phyloP scores from a whole-genome alignment of 2,113 vertebrate species.

The Rousettus leschenaultii region DNA sequence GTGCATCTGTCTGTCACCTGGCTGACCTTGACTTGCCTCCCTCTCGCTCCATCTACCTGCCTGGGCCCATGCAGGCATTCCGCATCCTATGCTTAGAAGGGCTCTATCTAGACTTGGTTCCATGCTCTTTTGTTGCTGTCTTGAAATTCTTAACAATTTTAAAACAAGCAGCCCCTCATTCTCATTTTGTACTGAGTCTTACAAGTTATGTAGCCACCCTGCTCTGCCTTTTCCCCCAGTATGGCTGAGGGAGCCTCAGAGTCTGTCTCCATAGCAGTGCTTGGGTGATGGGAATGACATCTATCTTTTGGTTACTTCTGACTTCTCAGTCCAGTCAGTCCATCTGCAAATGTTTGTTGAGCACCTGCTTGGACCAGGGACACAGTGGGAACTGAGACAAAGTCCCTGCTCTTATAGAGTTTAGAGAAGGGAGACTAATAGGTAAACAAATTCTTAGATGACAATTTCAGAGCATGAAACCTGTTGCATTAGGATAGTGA shows the following conservation, averaged over 20 bases:
- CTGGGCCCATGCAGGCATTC: too few relatives aligned
- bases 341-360: not conserved
- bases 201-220: not conserved
- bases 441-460: not conserved
- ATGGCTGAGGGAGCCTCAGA: not conserved
- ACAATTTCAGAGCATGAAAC: not conserved
- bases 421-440: not conserved
- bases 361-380: not conserved
- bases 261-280: not conserved
- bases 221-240: too few relatives aligned
- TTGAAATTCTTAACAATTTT: not conserved
- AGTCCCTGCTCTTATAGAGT: not conserved
- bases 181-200: not conserved
- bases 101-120: not conserved
- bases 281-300: not conserved
- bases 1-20: too few relatives aligned
- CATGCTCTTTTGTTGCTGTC: not conserved
- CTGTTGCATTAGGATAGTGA: not conserved
- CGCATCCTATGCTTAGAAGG: not conserved
- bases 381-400: not conserved
- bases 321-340: not conserved
- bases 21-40: not conserved
- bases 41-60: not conserved
- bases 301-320: not conserved
- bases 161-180: not conserved